Evolutionary conservation across 2,888 invertebrate genomes (phyloP), one percentile per base, ranked within the genome.

Genomic region (Athetis lepigone): DNA sequence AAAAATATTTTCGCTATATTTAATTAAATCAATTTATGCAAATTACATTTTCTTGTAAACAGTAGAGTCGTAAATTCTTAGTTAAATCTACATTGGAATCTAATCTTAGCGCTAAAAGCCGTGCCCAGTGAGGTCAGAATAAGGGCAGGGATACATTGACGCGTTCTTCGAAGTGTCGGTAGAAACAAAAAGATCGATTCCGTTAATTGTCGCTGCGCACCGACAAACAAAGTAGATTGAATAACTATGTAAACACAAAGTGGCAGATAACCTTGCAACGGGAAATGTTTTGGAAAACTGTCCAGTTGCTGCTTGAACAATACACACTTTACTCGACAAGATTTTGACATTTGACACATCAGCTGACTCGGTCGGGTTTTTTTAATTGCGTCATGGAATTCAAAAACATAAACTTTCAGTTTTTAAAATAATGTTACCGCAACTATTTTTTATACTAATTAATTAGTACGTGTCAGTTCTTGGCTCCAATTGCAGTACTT

Each of bases 181-280:
- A 11, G 23, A 7, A 66, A 67, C 67, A 51, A n/a, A 46, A 36
- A 51, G 36, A 59, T 72, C 68, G 46, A 72, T 58, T 29, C 29
- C n/a, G 19, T 47, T 49, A 62, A 62, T 52, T 36, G 40, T 37
- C 29, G 11, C 21, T 33, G 13, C 8, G 37, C 23, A 25, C 40
- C 2, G 39, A 56, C 40, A 37, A 58, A 43, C 43, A 40, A n/a
- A 46, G 43, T 40, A 36, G 18, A 58, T 36, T 33, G 46, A 70
- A 56, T 67, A 46, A 40, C 55, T 47, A 33, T 43, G 16, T 36
- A 42, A 56, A 39, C 25, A 51, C n/a, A 18, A 8, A 43, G 33
- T 25, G 21, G 7, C 33, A 16, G 13, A 46, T 27, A 50, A 33
- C 37, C 21, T 43, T 25, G 11, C 16, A 42, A 46, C 25, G 61